Percentiles rank a stretch among this genome's conserved stretches.
These are phyloP conservation scores for Chamaea fasciata DNA, from an alignment of 2,113 vertebrate genomes.

Conservation along the genomic window DNA sequence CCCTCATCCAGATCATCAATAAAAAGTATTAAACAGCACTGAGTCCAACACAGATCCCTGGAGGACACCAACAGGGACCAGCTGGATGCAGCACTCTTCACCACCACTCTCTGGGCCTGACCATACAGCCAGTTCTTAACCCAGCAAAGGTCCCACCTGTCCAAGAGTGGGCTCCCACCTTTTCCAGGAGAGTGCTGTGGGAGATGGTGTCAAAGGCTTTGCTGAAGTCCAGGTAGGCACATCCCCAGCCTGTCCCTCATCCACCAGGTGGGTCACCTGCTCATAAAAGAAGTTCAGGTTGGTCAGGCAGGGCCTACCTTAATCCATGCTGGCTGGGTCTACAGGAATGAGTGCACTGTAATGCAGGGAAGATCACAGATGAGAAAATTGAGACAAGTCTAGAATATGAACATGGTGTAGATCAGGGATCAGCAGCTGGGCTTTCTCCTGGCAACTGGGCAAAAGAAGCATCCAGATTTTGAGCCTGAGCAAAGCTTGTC, in stretches of 20 bases:
- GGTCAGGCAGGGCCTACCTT: neutral
- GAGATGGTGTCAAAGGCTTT: neutral
- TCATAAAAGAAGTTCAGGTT: neutral
- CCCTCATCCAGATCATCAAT: neutral
- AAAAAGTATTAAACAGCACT: neutral
- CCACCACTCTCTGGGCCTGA: neutral
- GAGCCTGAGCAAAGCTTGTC: neutral
- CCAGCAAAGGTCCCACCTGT: neutral
- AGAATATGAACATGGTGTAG: neutral
- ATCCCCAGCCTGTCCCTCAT: neutral
- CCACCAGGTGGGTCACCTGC: fast-evolving
- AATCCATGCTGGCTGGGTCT: neutral
- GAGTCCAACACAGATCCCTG: neutral
- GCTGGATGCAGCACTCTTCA: neutral
- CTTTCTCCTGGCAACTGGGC: neutral
- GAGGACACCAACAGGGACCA: fast-evolving
- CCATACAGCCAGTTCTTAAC: neutral
- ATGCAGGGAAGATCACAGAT: neutral
- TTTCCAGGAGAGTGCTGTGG: neutral
- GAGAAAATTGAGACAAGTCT: neutral
- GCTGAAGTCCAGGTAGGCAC: neutral
- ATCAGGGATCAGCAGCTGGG: neutral
- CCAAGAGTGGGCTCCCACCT: neutral
- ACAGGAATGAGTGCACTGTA: neutral
- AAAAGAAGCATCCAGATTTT: neutral